Evolutionary conservation across 1,140 invertebrate genomes (phyloP).

Genomic region (Leptinotarsa texana): DNA sequence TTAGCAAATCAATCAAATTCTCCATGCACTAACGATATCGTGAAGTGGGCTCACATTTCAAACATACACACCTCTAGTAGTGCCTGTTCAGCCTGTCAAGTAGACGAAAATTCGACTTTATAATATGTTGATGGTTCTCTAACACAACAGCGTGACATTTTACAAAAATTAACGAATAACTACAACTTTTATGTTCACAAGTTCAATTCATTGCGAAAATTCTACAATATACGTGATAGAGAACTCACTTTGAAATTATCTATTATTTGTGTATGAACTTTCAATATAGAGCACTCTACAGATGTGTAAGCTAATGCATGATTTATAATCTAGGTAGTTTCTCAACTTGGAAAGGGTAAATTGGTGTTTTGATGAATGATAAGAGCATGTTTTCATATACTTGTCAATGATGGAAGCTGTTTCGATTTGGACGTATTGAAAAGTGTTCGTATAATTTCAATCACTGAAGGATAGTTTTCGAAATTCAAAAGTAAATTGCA

Average conservation of each 20-base stretch:
- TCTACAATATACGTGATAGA: constrained; percentile 5
- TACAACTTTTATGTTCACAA: not conserved
- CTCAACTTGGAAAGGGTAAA: constrained; percentile 15
- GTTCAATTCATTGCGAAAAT: not conserved
- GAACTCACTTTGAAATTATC: not conserved
- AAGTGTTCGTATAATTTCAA: not conserved
- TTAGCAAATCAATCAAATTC: no score
- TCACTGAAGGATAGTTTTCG: not conserved
- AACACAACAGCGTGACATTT: not conserved
- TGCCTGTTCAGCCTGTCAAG: constrained; percentile 47
- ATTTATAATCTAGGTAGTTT: constrained; percentile 23
- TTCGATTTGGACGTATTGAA: not conserved
- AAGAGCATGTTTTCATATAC: constrained; percentile 37
- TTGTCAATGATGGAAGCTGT: no score
- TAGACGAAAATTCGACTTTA: constrained; percentile 17
- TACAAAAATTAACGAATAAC: not conserved
- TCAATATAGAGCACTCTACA: constrained; percentile 49
- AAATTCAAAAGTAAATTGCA: no score
- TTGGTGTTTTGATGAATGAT: constrained; percentile 40
- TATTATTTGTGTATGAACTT: constrained; percentile 11
- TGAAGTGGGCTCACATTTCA: not conserved
- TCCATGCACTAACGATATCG: constrained; percentile 2
- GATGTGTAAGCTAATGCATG: constrained; percentile 48
- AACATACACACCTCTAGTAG: constrained; percentile 56
- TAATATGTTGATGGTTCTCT: not conserved